Evolutionary conservation across 2,113 vertebrate species (phyloP).

Genomic region (Heterochromis multidens): DNA sequence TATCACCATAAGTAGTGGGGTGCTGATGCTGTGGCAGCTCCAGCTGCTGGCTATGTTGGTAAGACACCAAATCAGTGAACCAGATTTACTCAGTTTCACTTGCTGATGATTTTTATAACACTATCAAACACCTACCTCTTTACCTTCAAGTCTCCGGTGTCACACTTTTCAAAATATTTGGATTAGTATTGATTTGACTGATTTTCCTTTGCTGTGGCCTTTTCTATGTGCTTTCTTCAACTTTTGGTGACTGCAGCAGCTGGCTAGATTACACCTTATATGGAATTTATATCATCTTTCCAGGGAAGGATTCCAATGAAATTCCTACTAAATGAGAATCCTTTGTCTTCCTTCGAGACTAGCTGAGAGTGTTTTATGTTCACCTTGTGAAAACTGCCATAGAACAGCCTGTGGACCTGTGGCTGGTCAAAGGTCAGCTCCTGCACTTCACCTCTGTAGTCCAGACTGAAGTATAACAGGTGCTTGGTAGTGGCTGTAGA

Average conservation of each 20-base stretch:
- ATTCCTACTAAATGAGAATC: neutral
- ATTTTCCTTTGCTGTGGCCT: no score
- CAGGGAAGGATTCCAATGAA: neutral
- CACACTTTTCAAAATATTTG: neutral
- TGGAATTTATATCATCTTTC: neutral
- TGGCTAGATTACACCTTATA: neutral
- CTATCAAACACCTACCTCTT: no score
- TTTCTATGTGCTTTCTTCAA: neutral
- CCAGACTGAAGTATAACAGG: conserved; percentile 88
- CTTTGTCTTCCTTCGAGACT: neutral
- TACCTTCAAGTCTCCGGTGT: neutral
- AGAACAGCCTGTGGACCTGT: conserved; percentile 89
- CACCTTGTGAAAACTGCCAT: conserved; percentile 96
- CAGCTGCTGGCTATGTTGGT: neutral
- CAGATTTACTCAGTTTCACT: neutral
- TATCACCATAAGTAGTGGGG: neutral
- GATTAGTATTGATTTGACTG: no score
- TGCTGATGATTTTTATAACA: no score
- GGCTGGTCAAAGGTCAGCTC: conserved; percentile 87
- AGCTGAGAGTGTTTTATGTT: neutral
- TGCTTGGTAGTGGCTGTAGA: conserved; percentile 80
- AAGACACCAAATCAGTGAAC: neutral
- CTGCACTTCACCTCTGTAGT: conserved; percentile 85
- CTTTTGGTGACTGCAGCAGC: neutral
- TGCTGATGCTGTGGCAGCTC: neutral